phyloP scores from a whole-genome alignment of 2,113 vertebrate species.

The Lasiurus borealis region DNA sequence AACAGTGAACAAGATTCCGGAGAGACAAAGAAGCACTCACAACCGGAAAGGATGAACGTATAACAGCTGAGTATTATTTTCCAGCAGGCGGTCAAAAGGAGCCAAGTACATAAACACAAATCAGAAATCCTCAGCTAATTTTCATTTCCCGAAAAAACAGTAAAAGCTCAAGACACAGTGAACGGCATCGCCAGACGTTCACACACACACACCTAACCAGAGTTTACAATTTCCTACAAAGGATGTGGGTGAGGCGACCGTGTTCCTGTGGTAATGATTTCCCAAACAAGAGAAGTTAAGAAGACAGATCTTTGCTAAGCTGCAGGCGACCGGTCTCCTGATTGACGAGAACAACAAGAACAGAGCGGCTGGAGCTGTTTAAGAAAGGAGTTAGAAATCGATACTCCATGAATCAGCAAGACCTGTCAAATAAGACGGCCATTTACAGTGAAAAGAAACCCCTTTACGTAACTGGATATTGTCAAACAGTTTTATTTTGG shows the following conservation, averaged over 20 bases:
- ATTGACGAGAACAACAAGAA: slow-evolving; percentile 65
- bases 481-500: background rate
- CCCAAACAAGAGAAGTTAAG: slow-evolving; percentile 70
- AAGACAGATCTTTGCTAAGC: slow-evolving; percentile 64
- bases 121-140: background rate
- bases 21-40: background rate
- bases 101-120: background rate
- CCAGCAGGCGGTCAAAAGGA: background rate
- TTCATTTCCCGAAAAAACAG: slow-evolving; percentile 47
- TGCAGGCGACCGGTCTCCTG: slow-evolving; percentile 42
- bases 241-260: slow-evolving; percentile 78
- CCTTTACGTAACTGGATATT: background rate
- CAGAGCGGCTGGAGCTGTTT: background rate
- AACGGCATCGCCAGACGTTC: slow-evolving; percentile 35
- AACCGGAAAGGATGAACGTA: background rate
- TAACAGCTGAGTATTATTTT: background rate
- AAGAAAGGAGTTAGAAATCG: background rate
- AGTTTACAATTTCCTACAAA: slow-evolving; percentile 73
- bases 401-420: slow-evolving; percentile 54
- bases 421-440: background rate
- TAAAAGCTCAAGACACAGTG: slow-evolving; percentile 58
- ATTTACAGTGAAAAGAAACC: background rate
- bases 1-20: slow-evolving; percentile 13
- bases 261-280: slow-evolving; percentile 77
- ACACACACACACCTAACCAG: slow-evolving; percentile 71